A percentile compares a stretch with the other conserved stretches of the same genome.
These are phyloP conservation scores for Pituophis catenifer DNA, from an alignment of 2,113 vertebrate genomes.

Conservation along the genomic window DNA sequence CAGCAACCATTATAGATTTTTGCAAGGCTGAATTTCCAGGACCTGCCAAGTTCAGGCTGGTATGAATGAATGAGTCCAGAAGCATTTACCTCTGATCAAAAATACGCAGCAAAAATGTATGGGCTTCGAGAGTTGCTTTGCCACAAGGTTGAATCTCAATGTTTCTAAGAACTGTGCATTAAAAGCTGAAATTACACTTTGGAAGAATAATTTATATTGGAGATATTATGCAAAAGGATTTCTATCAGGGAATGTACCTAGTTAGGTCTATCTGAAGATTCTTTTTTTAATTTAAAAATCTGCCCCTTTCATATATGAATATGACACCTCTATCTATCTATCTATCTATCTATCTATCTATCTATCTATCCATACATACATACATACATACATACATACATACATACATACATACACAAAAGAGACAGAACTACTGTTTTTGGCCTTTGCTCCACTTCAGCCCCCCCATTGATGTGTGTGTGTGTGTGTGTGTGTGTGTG, in stretches of 20 bases:
- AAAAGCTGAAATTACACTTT: background rate
- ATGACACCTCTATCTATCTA: too few species aligned
- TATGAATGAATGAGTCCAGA: background rate
- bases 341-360: too few species aligned
- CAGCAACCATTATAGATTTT: background rate
- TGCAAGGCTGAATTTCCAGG: background rate
- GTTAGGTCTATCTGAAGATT: background rate
- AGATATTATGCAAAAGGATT: background rate
- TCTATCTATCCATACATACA: too few species aligned
- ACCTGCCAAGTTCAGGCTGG: background rate
- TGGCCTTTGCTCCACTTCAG: background rate
- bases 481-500: background rate
- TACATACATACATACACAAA: too few species aligned
- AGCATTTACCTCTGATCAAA: background rate
- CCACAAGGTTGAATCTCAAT: background rate
- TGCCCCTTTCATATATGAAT: background rate
- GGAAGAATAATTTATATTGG: background rate
- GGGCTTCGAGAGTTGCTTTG: background rate
- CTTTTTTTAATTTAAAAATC: background rate
- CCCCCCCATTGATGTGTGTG: background rate
- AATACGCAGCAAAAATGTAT: background rate
- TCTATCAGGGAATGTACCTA: background rate
- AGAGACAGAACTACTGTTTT: background rate
- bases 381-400: too few species aligned
- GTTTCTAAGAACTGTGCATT: background rate